phyloP scores from a whole-genome alignment of 2,797 vertebrate species.

The Galagoides demidoff region DNA sequence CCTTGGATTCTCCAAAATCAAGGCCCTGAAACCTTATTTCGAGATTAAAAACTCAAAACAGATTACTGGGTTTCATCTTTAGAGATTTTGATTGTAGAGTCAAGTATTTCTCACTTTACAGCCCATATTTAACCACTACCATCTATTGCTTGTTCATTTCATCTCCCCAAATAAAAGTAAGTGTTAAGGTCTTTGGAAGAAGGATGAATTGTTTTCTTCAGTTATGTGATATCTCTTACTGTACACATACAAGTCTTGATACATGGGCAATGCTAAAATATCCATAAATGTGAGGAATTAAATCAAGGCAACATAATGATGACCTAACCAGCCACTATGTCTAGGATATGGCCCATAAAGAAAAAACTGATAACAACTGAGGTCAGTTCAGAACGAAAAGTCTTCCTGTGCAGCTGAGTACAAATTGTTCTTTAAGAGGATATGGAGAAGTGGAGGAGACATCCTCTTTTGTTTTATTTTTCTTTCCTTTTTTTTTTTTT shows the following conservation, averaged over 20 bases:
- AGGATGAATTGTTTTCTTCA: background rate
- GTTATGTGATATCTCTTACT: background rate
- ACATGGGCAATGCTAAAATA: background rate
- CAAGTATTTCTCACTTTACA: background rate
- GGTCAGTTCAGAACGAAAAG: background rate
- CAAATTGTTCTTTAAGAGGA: background rate
- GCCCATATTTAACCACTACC: background rate
- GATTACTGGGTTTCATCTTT: background rate
- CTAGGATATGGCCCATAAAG: background rate
- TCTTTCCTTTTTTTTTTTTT: background rate
- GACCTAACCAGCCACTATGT: background rate
- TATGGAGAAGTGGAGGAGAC: background rate
- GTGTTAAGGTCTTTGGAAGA: background rate
- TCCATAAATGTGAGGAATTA: background rate
- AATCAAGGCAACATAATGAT: background rate
- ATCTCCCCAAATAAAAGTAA: slow-evolving; percentile 25
- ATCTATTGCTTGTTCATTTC: background rate
- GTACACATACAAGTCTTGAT: background rate
- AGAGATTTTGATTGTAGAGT: slow-evolving; percentile 6
- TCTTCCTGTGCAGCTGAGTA: background rate
- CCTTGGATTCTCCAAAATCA: background rate
- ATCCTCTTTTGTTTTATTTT: background rate
- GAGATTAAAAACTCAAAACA: background rate
- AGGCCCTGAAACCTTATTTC: background rate
- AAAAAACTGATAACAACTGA: background rate